These are phyloP conservation scores for Amitus sp. DNA, from an alignment of 2,888 invertebrate genomes.

Conservation along the genomic window DNA sequence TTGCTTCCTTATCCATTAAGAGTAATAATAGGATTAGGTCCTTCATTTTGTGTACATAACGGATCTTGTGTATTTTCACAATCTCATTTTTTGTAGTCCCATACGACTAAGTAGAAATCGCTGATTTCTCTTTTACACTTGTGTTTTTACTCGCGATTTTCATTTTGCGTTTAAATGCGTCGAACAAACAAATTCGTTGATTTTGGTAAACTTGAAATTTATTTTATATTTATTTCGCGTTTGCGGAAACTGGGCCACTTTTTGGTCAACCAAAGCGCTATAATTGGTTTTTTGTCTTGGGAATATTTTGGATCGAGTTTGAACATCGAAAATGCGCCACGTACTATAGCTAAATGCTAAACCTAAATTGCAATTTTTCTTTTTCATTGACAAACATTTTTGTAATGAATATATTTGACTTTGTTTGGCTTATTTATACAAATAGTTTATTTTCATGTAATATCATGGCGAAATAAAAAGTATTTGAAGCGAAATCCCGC, in stretches of 20 bases:
- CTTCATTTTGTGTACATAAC: conserved; percentile 21
- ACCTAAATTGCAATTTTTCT: not conserved
- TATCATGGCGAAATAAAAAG: conserved; percentile 31
- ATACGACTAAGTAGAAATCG: not conserved
- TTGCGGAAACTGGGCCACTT: too few relatives aligned
- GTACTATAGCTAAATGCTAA: conserved; percentile 1
- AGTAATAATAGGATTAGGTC: conserved; percentile 8
- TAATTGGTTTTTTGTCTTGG: too few relatives aligned
- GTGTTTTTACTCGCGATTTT: not conserved
- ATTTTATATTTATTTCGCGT: too few relatives aligned
- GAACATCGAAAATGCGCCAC: conserved; percentile 3
- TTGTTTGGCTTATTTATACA: conserved; percentile 33
- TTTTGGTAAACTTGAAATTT: too few relatives aligned
- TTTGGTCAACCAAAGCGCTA: too few relatives aligned
- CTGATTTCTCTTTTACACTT: not conserved
- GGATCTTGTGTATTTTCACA: conserved; percentile 22
- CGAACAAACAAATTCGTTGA: too few relatives aligned
- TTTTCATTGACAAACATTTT: too few relatives aligned
- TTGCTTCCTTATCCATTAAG: not conserved
- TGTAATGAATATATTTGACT: too few relatives aligned
- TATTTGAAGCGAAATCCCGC: conserved; percentile 22
- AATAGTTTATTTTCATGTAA: conserved; percentile 40
- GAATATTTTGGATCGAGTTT: too few relatives aligned
- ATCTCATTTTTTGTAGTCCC: conserved; percentile 11
- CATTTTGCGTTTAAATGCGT: too few relatives aligned